phyloP scores from a whole-genome alignment of 2,113 vertebrate genomes.

The Oncorhynchus gorbuscha region DNA sequence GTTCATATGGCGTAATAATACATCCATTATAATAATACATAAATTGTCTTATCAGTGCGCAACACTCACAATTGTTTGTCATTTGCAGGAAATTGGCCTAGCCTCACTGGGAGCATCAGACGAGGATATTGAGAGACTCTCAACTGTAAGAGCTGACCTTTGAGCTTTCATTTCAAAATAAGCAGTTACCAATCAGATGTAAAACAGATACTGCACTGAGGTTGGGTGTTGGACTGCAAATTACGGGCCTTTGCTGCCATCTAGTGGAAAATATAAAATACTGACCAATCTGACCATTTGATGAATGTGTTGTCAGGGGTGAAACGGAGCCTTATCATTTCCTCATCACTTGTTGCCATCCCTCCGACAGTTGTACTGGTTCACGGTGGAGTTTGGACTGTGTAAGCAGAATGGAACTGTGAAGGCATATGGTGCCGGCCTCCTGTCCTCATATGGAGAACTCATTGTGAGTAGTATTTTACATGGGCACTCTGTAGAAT shows the following conservation, averaged over 20 bases:
- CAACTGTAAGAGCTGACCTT: conserved; percentile 71
- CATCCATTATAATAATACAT: no score
- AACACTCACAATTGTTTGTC: neutral
- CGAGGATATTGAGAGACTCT: conserved; percentile 85
- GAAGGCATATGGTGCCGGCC: conserved; percentile 79
- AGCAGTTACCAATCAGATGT: neutral
- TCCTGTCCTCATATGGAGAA: conserved; percentile 81
- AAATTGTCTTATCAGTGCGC: neutral
- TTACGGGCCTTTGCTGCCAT: conserved; percentile 32
- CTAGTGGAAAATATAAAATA: conserved; percentile 43
- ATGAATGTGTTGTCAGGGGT: neutral
- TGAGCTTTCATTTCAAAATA: neutral
- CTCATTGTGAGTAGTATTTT: conserved; percentile 66
- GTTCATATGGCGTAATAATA: neutral
- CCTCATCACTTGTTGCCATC: neutral
- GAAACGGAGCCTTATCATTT: neutral
- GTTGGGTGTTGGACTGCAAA: neutral
- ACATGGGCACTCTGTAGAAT: neutral
- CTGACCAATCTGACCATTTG: neutral
- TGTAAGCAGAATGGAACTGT: conserved; percentile 77
- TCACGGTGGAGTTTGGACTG: conserved; percentile 81
- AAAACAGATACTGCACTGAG: neutral
- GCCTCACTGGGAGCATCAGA: conserved; percentile 84
- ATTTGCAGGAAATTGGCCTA: conserved; percentile 80
- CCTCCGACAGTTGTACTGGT: conserved; percentile 77